Evolutionary conservation across 1,140 invertebrate species (phyloP).

Genomic region (Drosophila biarmipes): DNA sequence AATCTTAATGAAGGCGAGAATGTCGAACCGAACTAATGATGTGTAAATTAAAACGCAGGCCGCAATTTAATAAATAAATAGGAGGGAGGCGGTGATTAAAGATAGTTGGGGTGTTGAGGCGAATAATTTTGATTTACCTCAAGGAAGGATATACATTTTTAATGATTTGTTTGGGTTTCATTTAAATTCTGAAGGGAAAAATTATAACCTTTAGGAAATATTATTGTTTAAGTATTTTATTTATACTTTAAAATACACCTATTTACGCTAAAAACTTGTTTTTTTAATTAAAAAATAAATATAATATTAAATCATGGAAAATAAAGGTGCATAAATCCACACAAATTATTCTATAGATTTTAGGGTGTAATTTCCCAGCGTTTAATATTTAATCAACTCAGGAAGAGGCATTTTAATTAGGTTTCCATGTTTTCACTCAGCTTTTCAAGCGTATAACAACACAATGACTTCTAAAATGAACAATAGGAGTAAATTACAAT

Average conservation of each 20-base stretch:
- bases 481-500: constrained; percentile 11
- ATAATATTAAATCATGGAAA: background rate
- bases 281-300: too few relatives aligned
- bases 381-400: background rate
- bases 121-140: background rate
- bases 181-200: background rate
- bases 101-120: background rate
- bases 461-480: constrained; percentile 24
- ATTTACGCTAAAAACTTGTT: background rate
- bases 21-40: constrained; percentile 57
- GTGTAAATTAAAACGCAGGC: constrained; percentile 66
- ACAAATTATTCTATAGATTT: background rate
- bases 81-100: background rate
- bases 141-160: background rate
- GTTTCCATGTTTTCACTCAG: background rate
- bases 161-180: background rate
- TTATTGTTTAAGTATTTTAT: too few relatives aligned
- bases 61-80: constrained; percentile 41
- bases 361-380: background rate
- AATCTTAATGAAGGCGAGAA: constrained; percentile 75
- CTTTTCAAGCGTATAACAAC: constrained; percentile 1
- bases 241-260: too few relatives aligned
- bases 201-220: too few relatives aligned
- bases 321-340: too few relatives aligned
- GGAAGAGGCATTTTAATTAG: background rate